Evolutionary conservation across 2,888 invertebrate species (phyloP).

Genomic region (Pseudococcus longispinus): DNA sequence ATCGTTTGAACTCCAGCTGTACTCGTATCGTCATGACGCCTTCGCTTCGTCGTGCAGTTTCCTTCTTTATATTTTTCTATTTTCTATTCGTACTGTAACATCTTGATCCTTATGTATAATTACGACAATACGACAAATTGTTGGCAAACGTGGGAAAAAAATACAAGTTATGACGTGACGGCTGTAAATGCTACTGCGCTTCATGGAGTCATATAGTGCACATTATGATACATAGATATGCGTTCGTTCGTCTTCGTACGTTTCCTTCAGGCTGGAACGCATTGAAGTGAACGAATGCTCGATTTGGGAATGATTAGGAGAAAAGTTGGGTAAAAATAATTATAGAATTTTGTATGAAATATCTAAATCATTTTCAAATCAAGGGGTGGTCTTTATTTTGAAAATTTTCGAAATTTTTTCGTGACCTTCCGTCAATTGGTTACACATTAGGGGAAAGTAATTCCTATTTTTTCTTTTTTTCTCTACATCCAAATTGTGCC

Average conservation of each 20-base stretch:
- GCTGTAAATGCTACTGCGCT: not conserved
- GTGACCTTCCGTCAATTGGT: too few relatives aligned
- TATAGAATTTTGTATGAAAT: too few relatives aligned
- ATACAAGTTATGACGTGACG: not conserved
- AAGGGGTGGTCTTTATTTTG: too few relatives aligned
- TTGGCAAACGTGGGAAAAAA: slow-evolving; percentile 38
- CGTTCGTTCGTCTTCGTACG: not conserved
- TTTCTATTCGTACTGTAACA: not conserved
- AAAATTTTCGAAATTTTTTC: too few relatives aligned
- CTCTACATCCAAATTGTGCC: too few relatives aligned
- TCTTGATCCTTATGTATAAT: slow-evolving; percentile 33
- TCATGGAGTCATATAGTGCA: not conserved
- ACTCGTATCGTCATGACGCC: not conserved
- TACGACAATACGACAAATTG: slow-evolving; percentile 37
- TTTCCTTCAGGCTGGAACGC: slow-evolving; percentile 17
- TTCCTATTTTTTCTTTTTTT: too few relatives aligned
- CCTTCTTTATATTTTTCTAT: slow-evolving; percentile 1
- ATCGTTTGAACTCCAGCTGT: slow-evolving; percentile 4
- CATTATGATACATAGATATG: not conserved
- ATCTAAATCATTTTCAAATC: too few relatives aligned
- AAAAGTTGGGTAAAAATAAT: not conserved
- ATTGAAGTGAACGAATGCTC: not conserved
- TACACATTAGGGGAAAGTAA: too few relatives aligned
- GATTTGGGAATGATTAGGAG: not conserved
- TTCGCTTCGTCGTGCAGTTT: slow-evolving; percentile 25